Percentiles rank a stretch among this genome's conserved stretches.
Evolutionary conservation across 2,888 invertebrate species (phyloP).

Genomic region (Rotaria macrura): DNA sequence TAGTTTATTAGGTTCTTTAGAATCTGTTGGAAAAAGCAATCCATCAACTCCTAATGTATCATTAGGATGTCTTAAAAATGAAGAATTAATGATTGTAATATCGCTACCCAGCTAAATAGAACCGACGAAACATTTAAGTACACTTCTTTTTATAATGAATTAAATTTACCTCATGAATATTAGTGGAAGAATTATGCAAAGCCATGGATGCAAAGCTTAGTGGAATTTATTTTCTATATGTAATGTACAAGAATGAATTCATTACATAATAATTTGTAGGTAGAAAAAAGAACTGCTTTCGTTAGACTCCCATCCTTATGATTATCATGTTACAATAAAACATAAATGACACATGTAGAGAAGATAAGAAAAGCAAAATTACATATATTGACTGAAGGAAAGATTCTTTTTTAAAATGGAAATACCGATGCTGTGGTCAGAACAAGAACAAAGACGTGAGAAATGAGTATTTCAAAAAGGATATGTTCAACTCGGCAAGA

Average conservation of each 20-base stretch:
- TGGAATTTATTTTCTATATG: background rate
- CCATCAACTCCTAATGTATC: background rate
- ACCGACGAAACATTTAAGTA: background rate
- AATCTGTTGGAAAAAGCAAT: background rate
- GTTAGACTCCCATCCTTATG: no score
- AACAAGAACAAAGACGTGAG: background rate
- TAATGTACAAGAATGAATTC: background rate
- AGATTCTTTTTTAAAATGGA: no score
- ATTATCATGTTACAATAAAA: no score
- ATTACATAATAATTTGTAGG: no score
- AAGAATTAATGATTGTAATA: background rate
- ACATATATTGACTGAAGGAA: no score
- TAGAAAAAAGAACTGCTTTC: background rate
- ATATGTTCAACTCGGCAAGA: no score
- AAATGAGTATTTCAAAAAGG: no score
- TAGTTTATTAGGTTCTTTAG: background rate
- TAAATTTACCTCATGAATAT: background rate
- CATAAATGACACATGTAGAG: no score
- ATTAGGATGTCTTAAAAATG: background rate
- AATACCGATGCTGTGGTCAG: no score
- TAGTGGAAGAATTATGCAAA: background rate
- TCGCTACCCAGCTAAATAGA: background rate
- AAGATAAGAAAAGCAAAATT: no score
- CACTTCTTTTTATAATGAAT: background rate
- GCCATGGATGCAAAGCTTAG: background rate